Base-by-base conservation (phyloP, 1,140 invertebrate species). In the Matsumurasca onukii region DNA sequence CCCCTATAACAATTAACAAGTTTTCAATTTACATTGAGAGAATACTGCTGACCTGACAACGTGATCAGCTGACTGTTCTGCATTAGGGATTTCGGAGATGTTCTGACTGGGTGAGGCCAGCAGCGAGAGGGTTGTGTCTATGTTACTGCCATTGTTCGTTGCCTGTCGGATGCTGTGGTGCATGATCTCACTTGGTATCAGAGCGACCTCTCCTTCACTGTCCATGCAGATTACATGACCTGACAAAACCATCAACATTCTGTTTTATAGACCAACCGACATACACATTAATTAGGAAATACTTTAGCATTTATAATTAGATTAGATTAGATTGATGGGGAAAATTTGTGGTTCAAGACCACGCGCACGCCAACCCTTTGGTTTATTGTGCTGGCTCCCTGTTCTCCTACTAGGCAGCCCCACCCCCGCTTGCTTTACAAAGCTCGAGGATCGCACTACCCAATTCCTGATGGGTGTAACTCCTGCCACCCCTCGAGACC, bases 111-210 rank as follows among this genome's bases (percentile, higher is more conserved):
- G 82, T 63, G 76, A 85, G 66, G 73, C 84, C 72, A 81, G 79
- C 73, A 81, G 80, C 77, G 80, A 85, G 59, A 79, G 75, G 69
- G 73, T 82, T 70, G 74, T 77, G 75, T 81, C 83, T 70, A 81
- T 55, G 62, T 82, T 82, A 68, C 75, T 78, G 73, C 80, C 81
- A 2, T 88, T 75, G 73, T 88, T 80, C 24, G 82, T 81, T 31
- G 67, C 65, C 5, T 88, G 83, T 67, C 82, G 76, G 29, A 89
- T 83, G 70, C 89, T 91, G 78, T 88, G 89, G 25, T 83, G 79
- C 76, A 91, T 89, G 57, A 96, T 84, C 77, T 92, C 88, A 0
- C 84, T 75, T 0, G 93, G 93, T 73, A 95, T 90, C 71, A 90
- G 81, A 3, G 89, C 84, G 1, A 85, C 86, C 78, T 95, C 92